Percentiles rank a stretch among this genome's conserved stretches.
phyloP scores from a whole-genome alignment of 1,140 invertebrate species.

The Drosophila jambulina region DNA sequence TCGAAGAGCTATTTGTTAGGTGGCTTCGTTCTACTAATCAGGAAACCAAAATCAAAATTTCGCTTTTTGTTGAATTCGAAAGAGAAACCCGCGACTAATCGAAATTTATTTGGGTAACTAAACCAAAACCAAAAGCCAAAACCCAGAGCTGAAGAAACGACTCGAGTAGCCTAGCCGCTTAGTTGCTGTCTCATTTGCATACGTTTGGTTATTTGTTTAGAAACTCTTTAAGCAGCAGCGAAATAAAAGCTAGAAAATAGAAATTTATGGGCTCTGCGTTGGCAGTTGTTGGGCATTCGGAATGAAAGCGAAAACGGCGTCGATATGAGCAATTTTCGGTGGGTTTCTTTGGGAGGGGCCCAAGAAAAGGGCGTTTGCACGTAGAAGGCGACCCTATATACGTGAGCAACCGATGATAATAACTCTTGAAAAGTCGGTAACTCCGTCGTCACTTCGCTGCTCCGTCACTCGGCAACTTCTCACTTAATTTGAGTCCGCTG shows the following conservation, averaged over 20 bases:
- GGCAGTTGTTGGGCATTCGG: constrained; percentile 40
- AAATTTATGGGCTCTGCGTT: constrained; percentile 53
- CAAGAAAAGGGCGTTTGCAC: constrained; percentile 58
- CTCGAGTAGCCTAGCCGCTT: constrained; percentile 23
- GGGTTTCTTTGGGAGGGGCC: constrained; percentile 39
- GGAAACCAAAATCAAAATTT: constrained; percentile 80
- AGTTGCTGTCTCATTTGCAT: constrained; percentile 69
- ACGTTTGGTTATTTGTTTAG: constrained; percentile 64
- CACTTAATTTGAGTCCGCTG: constrained; percentile 69
- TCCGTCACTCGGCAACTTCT: constrained; percentile 54
- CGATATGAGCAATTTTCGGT: constrained; percentile 56
- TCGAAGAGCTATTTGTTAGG: constrained; percentile 21
- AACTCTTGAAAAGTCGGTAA: constrained; percentile 29
- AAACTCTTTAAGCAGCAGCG: constrained; percentile 34
- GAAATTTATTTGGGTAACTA: constrained; percentile 80
- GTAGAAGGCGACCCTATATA: constrained; percentile 47
- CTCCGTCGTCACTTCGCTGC: constrained; percentile 28
- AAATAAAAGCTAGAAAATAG: constrained; percentile 49
- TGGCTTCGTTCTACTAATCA: constrained; percentile 78
- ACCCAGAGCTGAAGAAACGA: constrained; percentile 7
- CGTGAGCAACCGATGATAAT: constrained; percentile 40
- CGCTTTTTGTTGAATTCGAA: constrained; percentile 76
- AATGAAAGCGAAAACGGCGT: constrained; percentile 74
- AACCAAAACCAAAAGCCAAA: constrained; percentile 67
- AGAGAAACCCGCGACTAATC: constrained; percentile 81